Evolutionary conservation across 2,797 vertebrate genomes (phyloP).

Genomic region (Silurus aristotelis): DNA sequence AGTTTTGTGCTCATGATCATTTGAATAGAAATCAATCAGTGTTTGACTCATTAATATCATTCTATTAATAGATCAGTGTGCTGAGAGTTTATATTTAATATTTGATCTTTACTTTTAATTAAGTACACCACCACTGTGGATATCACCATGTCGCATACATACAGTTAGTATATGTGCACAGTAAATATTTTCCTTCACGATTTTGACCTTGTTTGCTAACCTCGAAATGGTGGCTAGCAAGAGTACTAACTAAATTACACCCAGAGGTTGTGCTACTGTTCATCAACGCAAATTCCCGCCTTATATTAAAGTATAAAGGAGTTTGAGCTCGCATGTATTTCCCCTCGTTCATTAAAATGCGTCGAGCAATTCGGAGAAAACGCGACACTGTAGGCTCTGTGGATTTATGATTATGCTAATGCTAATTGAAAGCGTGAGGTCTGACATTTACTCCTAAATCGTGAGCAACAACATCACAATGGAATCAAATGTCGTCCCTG

Average conservation of each 20-base stretch:
- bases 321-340: slow-evolving; percentile 49
- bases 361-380: slow-evolving; percentile 65
- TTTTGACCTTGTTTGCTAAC: background rate
- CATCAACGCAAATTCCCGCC: too few relatives aligned
- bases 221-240: background rate
- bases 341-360: slow-evolving; percentile 34
- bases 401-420: slow-evolving; percentile 78
- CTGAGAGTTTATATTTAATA: too few relatives aligned
- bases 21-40: too few relatives aligned
- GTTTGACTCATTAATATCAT: too few relatives aligned
- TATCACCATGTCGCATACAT: too few relatives aligned
- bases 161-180: too few relatives aligned
- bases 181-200: background rate
- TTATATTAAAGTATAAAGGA: background rate
- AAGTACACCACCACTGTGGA: too few relatives aligned
- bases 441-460: slow-evolving; percentile 76
- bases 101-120: too few relatives aligned
- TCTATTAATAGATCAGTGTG: too few relatives aligned
- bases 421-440: slow-evolving; percentile 73
- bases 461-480: slow-evolving; percentile 66
- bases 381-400: slow-evolving; percentile 63
- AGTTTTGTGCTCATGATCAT: too few relatives aligned
- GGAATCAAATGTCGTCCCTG: slow-evolving; percentile 53
- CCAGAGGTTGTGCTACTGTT: background rate
- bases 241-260: background rate